Base-by-base conservation (phyloP, 2,888 invertebrate species). In the Opisthograptis luteolata region DNA sequence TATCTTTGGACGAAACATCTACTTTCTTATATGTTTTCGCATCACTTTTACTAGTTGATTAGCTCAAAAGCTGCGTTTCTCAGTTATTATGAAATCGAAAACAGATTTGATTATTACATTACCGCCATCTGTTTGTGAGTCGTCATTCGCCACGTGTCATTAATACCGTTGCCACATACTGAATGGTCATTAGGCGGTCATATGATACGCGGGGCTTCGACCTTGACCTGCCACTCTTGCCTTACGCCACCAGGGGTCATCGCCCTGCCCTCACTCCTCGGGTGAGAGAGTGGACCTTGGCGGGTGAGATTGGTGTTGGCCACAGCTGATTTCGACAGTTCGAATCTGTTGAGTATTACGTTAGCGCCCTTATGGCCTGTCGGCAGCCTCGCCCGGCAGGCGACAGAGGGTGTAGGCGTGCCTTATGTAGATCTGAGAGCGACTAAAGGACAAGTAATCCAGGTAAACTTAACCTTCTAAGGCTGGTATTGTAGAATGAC, bases 221-320 rank as follows among this genome's bases (percentile, higher is more conserved):
- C 61, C 58, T 55, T 58, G 58, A 58, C 56, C 56, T 34, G 51
- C 14, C 24, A 17, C 12, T 42, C 20, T 46, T 31, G 36, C 37
- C 20, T 46, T 31, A 34, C 37, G 25, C 22, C 35, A 46, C 22
- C 32, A 22, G 34, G 39, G 53, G 36, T 58, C 50, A 32, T 45
- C 50, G 50, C 12, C 43, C 45, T 37, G 27, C 17, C 25, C 31
- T 12, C 3, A 34, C 36, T 45, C 43, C 13, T 43, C 42, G 31
- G 20, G 30, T 15, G 41, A 51, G 34, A 50, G 41, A 48, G 25
- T 14, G 19, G 28, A 41, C 54, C 48, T 51, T 40, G 41, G 30
- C 10, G 22, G 20, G 31, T 43, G 34, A 47, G 30, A 34, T 25
- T 40, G 37, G 20, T 24, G 42, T 20, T 42, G n/a, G 22, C 25